Evolutionary conservation across 2,113 vertebrate genomes (phyloP), one percentile per base, ranked within the genome.

Genomic region (Pteronura brasiliensis): DNA sequence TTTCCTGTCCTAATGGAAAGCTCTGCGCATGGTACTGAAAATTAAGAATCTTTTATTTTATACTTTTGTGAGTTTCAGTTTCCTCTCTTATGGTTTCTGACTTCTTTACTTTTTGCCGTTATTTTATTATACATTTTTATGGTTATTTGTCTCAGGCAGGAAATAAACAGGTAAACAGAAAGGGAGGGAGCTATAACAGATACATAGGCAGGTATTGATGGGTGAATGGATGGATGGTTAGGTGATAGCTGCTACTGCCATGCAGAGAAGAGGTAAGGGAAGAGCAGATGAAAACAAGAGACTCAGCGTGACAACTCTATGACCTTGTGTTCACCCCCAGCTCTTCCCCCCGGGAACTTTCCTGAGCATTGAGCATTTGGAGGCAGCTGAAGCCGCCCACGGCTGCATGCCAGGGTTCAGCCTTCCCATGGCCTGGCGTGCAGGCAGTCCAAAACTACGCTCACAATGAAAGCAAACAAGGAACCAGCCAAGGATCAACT

Each of bases 401-500:
- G 21, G 84, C 90, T 79, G 52, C 29, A 11, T 86, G 86, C 94
- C 74, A 34, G 36, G 77, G 77, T 59, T 81, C 63, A 82, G 84
- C 69, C 63, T 71, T 44, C 14, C 29, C 87, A 67, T 74, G 11
- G 27, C 47, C 29, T n/a, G 44, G 4, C 2, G 2, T 36, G 55
- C 57, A 0, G 81, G 71, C 21, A 82, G 57, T n/a, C 89, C 2
- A 12, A 72, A 71, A 1, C 0, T 25, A 34, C 25, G 69, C 59
- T 84, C 25, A 11, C 23, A 85, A 47, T 5, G 1, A 83, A 74
- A 94, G 89, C 96, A 93, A 83, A 63, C 0, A 63, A 92, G 59
- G 81, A 55, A 97, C 92, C 89, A 81, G 95, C 55, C 47, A 77
- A 91, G 42, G 76, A 52, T 63, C 87, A 89, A 74, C 57, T 94